Percentiles rank a stretch among this genome's conserved stretches.
These are phyloP conservation scores for Caenorhabditis angaria DNA, from an alignment of 2,888 invertebrate genomes.

Conservation along the genomic window DNA sequence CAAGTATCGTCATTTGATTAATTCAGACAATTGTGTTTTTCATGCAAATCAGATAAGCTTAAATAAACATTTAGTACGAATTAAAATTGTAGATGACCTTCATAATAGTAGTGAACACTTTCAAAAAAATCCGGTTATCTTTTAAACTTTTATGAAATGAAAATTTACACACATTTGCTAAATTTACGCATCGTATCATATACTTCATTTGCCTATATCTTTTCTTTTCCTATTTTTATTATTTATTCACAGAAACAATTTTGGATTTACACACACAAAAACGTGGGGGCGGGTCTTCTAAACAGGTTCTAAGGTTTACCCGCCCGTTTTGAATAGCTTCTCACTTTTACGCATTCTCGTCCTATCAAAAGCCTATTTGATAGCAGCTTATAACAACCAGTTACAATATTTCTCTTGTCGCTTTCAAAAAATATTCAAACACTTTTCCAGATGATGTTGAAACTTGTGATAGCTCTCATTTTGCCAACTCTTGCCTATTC, in stretches of 20 bases:
- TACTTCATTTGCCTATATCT: background rate
- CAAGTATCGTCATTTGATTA: background rate
- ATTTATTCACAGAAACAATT: no score
- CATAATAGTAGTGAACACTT: background rate
- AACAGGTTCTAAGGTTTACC: slow-evolving; percentile 42
- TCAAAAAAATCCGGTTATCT: background rate
- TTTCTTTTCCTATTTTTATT: background rate
- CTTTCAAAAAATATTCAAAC: no score
- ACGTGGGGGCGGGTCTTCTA: slow-evolving; percentile 21
- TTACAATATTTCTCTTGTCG: background rate
- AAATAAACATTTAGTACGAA: no score
- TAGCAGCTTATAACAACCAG: background rate
- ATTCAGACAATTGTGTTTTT: no score
- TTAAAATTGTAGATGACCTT: slow-evolving; percentile 1
- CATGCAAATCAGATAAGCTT: no score
- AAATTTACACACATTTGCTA: background rate
- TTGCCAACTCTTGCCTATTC: slow-evolving; percentile 41
- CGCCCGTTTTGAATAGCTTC: background rate
- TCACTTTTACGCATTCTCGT: slow-evolving; percentile 3
- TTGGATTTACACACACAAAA: no score
- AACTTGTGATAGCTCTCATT: slow-evolving; percentile 31
- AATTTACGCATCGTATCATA: background rate
- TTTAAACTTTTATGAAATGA: background rate
- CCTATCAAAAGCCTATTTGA: slow-evolving; percentile 1
- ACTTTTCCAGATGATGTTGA: slow-evolving; percentile 26